Evolutionary conservation across 2,888 invertebrate species (phyloP), one percentile per base, ranked within the genome.

Genomic region (Lathronympha strigana): DNA sequence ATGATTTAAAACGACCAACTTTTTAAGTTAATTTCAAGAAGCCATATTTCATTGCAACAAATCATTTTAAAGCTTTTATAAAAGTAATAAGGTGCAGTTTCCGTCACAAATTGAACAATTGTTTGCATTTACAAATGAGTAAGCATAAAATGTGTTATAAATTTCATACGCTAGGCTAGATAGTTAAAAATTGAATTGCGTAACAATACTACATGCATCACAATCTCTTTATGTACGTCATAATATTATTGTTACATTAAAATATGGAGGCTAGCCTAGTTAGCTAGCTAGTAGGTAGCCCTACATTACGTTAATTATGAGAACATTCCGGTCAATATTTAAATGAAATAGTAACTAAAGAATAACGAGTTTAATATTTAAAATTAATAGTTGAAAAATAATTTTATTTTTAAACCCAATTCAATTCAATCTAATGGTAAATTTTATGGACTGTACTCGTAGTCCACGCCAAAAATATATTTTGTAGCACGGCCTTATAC

Each of bases 171-270:
- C 19, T 36, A 21, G 53, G 8, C 15, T 50, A 53, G 36, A 33
- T 54, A 54, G 23, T 54, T 38, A 54, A 54, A 54, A n/a, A 54
- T 23, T 8, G n/a, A 23, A 40, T 40, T 17, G 40, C 54, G 25
- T 40, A 40, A 54, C 5, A 40, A 25, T 25, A 54, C 38, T 23
- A 15, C 15, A 23, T n/a, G 23, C 15, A 40, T 17, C 25, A 38
- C 23, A 40, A 25, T 54, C 38, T 40, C 38, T 17, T 54, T 54
- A 54, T 40, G 38, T 4, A 23, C 54, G 25, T 54, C 38, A 54
- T 54, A 25, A 13, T 19, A 19, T 51, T 51, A 25, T 19, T 19
- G 13, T 51, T 51, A 51, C 51, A 40, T 54, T n/a, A 43, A 28
- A 43, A 25, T 21, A 36, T 21, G 53, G 36, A 11, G 4, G 13